These are phyloP conservation scores for Marmota monax DNA, from an alignment of 2,113 vertebrate genomes.

Conservation along the genomic window DNA sequence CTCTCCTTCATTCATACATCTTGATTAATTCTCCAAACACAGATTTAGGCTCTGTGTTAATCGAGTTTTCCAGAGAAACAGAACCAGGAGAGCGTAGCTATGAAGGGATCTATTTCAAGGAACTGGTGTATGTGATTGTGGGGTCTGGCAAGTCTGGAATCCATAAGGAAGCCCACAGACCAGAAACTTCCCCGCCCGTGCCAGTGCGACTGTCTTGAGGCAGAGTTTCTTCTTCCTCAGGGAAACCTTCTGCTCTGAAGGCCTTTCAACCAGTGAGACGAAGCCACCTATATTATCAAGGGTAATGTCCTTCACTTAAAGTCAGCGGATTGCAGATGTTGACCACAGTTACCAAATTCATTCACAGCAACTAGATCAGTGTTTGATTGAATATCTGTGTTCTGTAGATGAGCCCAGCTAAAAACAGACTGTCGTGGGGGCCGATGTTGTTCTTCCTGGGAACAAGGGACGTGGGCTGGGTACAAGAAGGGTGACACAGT, in stretches of 20 bases:
- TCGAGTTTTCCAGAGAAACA: background rate
- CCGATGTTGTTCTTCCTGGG: background rate
- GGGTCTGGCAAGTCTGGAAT: background rate
- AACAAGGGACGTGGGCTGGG: background rate
- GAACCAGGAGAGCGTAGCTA: background rate
- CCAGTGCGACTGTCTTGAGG: background rate
- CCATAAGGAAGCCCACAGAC: background rate
- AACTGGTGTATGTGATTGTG: background rate
- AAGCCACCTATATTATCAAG: background rate
- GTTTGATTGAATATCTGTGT: background rate
- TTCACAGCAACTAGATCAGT: background rate
- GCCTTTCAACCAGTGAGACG: background rate
- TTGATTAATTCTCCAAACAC: background rate
- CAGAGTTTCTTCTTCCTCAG: background rate
- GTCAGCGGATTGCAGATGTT: background rate
- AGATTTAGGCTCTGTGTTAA: background rate
- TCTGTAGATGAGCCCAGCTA: background rate
- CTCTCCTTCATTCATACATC: background rate
- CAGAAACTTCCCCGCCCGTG: background rate
- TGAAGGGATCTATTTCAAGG: background rate
- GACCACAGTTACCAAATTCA: background rate
- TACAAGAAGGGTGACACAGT: background rate
- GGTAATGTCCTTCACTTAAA: background rate
- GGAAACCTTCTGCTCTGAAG: background rate
- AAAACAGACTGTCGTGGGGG: background rate